Percentiles rank a stretch among this genome's conserved stretches.
phyloP scores from a whole-genome alignment of 2,888 invertebrate genomes.

The Meteorus cinctellus region DNA sequence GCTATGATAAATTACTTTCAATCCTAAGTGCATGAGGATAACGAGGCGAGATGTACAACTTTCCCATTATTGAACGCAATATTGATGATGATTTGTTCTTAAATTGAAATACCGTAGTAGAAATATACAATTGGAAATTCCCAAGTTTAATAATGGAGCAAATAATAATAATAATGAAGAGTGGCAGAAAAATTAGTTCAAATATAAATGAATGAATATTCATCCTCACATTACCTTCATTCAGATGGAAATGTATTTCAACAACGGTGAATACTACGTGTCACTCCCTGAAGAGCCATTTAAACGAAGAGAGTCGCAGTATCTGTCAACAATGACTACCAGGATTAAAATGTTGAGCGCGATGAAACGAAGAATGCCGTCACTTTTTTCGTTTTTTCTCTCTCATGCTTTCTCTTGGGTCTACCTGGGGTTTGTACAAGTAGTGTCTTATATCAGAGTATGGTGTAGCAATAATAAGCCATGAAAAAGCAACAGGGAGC shows the following conservation, averaged over 20 bases:
- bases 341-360: constrained; percentile 1
- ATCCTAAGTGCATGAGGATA: too few species aligned
- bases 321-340: constrained; percentile 14
- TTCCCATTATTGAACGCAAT: too few species aligned
- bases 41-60: too few species aligned
- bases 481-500: not conserved
- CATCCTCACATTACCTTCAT: not conserved
- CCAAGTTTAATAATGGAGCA: too few species aligned
- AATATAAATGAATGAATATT: too few species aligned
- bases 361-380: not conserved
- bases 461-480: constrained; percentile 24
- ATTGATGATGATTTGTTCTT: too few species aligned
- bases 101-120: too few species aligned
- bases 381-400: not conserved
- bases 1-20: too few species aligned
- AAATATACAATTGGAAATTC: too few species aligned
- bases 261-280: not conserved
- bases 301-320: not conserved
- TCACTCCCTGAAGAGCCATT: constrained; percentile 15
- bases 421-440: constrained; percentile 10
- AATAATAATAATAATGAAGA: too few species aligned
- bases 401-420: constrained; percentile 12
- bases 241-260: not conserved
- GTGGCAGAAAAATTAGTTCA: too few species aligned
- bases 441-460: constrained; percentile 9